Conservation (phyloP, 2,888 invertebrate species). For the Lasioglossum vierecki region DNA sequence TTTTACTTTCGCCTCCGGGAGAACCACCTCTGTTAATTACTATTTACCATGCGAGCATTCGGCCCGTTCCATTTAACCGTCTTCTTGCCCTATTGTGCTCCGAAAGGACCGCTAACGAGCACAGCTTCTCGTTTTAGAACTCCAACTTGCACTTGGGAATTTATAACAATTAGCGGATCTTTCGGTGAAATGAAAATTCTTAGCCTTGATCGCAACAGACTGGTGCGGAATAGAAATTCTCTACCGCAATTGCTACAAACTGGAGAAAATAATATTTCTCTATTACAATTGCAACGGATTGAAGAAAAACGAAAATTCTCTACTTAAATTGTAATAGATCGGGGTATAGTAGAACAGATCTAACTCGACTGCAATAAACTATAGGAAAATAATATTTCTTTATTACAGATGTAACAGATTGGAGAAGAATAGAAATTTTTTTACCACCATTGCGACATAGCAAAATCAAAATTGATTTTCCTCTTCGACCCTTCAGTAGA, state of each 20-base stretch:
- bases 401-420: no score
- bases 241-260: no score
- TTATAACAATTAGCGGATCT: neutral
- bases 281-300: no score
- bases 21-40: constrained; percentile 1
- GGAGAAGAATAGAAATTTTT: no score
- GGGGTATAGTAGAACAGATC: no score
- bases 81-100: neutral
- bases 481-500: no score
- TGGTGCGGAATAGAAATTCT: neutral
- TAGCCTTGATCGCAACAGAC: neutral
- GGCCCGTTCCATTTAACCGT: neutral
- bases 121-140: neutral
- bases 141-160: neutral
- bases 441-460: no score
- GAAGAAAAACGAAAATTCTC: no score
- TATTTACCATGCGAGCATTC: neutral
- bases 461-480: no score
- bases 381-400: no score
- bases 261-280: neutral
- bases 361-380: no score
- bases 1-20: neutral
- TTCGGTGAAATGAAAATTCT: neutral
- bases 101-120: neutral
- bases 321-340: no score